Base-by-base conservation (phyloP, 2,888 invertebrate species). In the Lucinisca nassula region DNA sequence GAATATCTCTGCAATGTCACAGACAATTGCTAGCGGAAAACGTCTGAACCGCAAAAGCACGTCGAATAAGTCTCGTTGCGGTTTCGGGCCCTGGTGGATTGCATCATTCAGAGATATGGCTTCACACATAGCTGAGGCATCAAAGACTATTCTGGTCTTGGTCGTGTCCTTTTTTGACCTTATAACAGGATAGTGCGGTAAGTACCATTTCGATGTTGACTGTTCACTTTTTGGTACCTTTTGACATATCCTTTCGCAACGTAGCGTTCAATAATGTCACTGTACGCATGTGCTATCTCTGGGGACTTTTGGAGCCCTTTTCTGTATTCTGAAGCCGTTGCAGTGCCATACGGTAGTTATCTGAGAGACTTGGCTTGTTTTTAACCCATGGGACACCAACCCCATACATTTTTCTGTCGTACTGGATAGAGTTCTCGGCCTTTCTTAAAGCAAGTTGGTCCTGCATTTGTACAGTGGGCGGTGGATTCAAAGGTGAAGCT, bases 131-230 rank as follows among this genome's bases (percentile, higher is more conserved):
- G 89, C 88, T 4, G 82, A 87, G 30, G 88, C 87, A 67, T 91
- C 87, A 76, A 91, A 90, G 0, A 91, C 88, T 17, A 91, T 83
- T 27, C 90, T 45, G 10, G 74, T 73, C 58, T 85, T 88, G 35
- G 82, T 82, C 6, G 88, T 88, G 1, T 55, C 30, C 61, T 85
- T 90, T 8, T 86, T 76, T 14, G 80, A 74, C 8, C 67, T 55
- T 10, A 85, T 27, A 30, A 87, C 84, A 14, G 87, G 77, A 61
- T 85, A 79, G 49, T 89, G 87, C 14, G 85, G 85, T 27, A 87
- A 49, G 72, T 76, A 87, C 90, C 86, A 90, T 38, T 51, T 40
- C 35, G 37, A 40, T 24, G 51, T 45, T 37, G 27, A 35, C 12
- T 45, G 35, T 12, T 72, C 70, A 24, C 51, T 32, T 21, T 35